phyloP scores from a whole-genome alignment of 2,888 invertebrate species.

The Aphodius sticticus region DNA sequence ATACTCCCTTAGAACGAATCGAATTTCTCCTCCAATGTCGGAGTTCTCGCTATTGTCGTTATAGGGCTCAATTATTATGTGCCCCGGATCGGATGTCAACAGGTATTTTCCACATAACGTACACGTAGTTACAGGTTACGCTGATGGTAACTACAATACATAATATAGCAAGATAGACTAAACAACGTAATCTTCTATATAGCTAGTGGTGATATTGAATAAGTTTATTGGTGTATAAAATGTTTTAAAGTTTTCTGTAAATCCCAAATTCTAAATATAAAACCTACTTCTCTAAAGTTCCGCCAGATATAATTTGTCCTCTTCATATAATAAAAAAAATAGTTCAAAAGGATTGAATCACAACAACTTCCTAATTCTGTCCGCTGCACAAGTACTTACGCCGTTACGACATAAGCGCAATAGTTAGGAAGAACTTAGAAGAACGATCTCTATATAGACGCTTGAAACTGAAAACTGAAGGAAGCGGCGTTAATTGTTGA shows the following conservation, averaged over 20 bases:
- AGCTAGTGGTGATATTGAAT: too few relatives aligned
- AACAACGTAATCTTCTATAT: too few relatives aligned
- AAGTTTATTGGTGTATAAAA: too few relatives aligned
- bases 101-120: neutral
- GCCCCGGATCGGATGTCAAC: neutral
- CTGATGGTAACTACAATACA: too few relatives aligned
- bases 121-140: neutral
- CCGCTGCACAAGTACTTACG: neutral
- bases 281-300: too few relatives aligned
- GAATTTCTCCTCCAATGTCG: neutral
- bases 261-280: too few relatives aligned
- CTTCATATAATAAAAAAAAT: too few relatives aligned
- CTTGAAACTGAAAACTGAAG: neutral
- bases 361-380: too few relatives aligned
- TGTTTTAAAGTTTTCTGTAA: too few relatives aligned
- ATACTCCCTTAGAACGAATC: neutral
- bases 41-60: neutral
- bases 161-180: too few relatives aligned
- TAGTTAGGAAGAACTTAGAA: neutral
- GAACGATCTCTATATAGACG: neutral
- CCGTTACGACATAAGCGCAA: neutral
- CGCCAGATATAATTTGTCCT: too few relatives aligned
- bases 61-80: neutral
- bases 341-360: too few relatives aligned
- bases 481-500: neutral